Conservation (phyloP, 2,113 vertebrate genomes). For the Saimiri boliviensis region DNA sequence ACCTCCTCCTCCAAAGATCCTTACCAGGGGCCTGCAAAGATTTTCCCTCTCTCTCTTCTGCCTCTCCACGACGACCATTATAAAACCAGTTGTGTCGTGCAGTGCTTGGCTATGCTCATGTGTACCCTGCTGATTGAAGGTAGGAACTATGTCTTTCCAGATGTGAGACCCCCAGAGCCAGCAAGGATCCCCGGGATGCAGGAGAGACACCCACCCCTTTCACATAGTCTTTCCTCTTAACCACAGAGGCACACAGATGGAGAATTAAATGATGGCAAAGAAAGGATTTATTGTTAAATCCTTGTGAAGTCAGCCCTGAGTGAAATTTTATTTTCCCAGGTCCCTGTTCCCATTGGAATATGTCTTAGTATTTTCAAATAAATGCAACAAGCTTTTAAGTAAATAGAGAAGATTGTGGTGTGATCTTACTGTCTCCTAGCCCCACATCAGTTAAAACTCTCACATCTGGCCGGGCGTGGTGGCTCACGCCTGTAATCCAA, state of each 20-base stretch:
- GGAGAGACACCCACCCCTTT: rapidly evolving
- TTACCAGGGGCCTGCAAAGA: not conserved
- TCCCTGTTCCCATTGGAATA: not conserved
- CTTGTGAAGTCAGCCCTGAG: not conserved
- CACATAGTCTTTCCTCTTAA: rapidly evolving
- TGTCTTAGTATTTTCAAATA: not conserved
- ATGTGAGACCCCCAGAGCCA: rapidly evolving
- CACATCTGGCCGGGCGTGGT: no score
- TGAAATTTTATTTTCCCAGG: not conserved
- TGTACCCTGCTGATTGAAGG: not conserved
- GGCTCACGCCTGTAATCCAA: no score
- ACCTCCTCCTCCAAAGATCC: not conserved
- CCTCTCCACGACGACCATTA: no score
- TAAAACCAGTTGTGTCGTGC: rapidly evolving
- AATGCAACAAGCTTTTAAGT: not conserved
- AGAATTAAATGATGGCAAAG: not conserved
- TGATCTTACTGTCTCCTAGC: no score
- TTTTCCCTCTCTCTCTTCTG: not conserved
- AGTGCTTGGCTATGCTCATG: not conserved
- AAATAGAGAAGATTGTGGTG: not conserved
- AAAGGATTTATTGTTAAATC: not conserved
- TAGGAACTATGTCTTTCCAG: not conserved
- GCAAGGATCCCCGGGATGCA: rapidly evolving
- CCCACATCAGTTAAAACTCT: rapidly evolving
- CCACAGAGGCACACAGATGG: not conserved